A percentile compares a stretch with the other conserved stretches of the same genome.
These are phyloP conservation scores for Leucosticte australis DNA, from an alignment of 2,113 vertebrate genomes.

Conservation along the genomic window DNA sequence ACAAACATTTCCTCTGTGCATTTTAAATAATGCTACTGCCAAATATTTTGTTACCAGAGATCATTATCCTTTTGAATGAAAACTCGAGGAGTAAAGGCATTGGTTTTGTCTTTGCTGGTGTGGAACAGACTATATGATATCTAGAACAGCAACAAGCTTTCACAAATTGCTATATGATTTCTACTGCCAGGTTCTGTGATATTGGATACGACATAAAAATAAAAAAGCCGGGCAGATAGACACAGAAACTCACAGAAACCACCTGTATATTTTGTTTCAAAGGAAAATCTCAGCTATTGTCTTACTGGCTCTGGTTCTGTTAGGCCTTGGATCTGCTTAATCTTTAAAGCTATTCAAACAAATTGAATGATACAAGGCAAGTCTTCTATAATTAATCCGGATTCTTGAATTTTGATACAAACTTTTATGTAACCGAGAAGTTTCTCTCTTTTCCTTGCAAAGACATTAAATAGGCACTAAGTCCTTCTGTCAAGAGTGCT, in stretches of 20 bases:
- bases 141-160: constrained; percentile 57
- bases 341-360: constrained; percentile 65
- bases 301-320: constrained; percentile 63
- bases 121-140: constrained; percentile 59
- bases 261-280: constrained; percentile 80
- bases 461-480: constrained; percentile 37
- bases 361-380: constrained; percentile 47
- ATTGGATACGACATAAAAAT: constrained; percentile 72
- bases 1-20: constrained; percentile 69
- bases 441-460: constrained; percentile 47
- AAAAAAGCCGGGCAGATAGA: constrained; percentile 65
- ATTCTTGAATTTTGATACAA: constrained; percentile 67
- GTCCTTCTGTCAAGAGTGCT: constrained; percentile 41
- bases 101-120: constrained; percentile 64
- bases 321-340: constrained; percentile 64
- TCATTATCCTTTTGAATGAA: constrained; percentile 48
- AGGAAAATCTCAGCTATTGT: constrained; percentile 70
- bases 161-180: constrained; percentile 55
- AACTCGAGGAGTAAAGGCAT: constrained; percentile 38
- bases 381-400: constrained; percentile 53
- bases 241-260: constrained; percentile 69
- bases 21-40: constrained; percentile 62
- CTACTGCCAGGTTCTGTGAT: constrained; percentile 71
- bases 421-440: constrained; percentile 54
- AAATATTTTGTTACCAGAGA: constrained; percentile 66